phyloP scores from a whole-genome alignment of 2,797 vertebrate species.

The Lagorchestes hirsutus region DNA sequence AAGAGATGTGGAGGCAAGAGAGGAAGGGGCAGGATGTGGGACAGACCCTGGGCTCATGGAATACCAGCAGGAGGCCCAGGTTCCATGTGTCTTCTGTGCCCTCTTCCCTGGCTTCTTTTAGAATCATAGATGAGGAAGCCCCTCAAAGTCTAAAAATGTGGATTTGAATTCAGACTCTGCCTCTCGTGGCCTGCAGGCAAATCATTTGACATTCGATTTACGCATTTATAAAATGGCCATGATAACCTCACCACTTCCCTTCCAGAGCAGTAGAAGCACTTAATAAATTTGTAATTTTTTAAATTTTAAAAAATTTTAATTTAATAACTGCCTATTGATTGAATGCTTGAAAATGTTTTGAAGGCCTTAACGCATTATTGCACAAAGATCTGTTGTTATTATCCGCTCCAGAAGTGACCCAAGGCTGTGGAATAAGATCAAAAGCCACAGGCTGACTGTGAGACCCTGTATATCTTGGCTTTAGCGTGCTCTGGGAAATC shows the following conservation, averaged over 20 bases:
- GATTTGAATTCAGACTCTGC: neutral
- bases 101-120: neutral
- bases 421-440: neutral
- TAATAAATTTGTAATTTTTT: too few relatives aligned
- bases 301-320: too few relatives aligned
- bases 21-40: neutral
- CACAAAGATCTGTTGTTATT: neutral
- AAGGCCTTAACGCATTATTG: neutral
- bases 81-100: neutral
- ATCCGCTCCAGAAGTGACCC: neutral
- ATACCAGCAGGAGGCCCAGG: neutral
- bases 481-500: neutral
- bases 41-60: constrained; percentile 22
- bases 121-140: neutral
- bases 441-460: neutral
- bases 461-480: neutral
- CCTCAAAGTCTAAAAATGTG: neutral
- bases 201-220: neutral
- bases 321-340: neutral
- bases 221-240: neutral
- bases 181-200: neutral
- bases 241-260: neutral
- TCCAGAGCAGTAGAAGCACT: neutral
- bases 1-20: neutral
- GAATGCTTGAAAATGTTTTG: neutral